These are phyloP conservation scores for Scyliorhinus canicula DNA, from an alignment of 2,797 vertebrate genomes.

Conservation along the genomic window DNA sequence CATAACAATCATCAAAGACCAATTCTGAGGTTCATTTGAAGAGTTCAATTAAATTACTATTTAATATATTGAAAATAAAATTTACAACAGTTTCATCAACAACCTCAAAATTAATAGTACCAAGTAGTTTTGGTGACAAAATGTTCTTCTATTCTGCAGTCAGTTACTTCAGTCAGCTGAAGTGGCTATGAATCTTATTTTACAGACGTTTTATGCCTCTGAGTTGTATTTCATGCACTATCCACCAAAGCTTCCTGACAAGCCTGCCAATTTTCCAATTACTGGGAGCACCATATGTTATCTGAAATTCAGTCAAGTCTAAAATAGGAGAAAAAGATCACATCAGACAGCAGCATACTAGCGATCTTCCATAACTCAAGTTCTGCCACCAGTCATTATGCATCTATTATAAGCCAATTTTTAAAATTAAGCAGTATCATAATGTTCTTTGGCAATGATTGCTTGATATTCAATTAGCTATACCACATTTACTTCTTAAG, in stretches of 20 bases:
- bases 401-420: slow-evolving; percentile 45
- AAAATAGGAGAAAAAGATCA: slow-evolving; percentile 75
- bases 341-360: slow-evolving; percentile 65
- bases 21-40: neutral
- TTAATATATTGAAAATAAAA: neutral
- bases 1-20: neutral
- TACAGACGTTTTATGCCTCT: slow-evolving; percentile 67
- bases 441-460: slow-evolving; percentile 54
- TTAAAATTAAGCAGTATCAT: slow-evolving; percentile 59
- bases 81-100: neutral
- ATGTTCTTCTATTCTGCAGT: slow-evolving; percentile 59
- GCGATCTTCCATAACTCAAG: slow-evolving; percentile 66
- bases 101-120: slow-evolving; percentile 58
- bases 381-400: slow-evolving; percentile 55
- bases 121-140: slow-evolving; percentile 62
- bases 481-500: slow-evolving; percentile 6
- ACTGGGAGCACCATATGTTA: slow-evolving; percentile 82
- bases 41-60: neutral
- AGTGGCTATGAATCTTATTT: slow-evolving; percentile 72
- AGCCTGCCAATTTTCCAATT: slow-evolving; percentile 96
- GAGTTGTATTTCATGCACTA: slow-evolving; percentile 65
- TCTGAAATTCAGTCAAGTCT: slow-evolving; percentile 75
- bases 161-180: slow-evolving; percentile 63
- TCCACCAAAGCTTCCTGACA: slow-evolving; percentile 85
- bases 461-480: slow-evolving; percentile 46